A percentile compares a stretch with the other conserved stretches of the same genome.
Evolutionary conservation across 2,113 vertebrate species (phyloP).

Genomic region (Petrocephalus microphthalmus): DNA sequence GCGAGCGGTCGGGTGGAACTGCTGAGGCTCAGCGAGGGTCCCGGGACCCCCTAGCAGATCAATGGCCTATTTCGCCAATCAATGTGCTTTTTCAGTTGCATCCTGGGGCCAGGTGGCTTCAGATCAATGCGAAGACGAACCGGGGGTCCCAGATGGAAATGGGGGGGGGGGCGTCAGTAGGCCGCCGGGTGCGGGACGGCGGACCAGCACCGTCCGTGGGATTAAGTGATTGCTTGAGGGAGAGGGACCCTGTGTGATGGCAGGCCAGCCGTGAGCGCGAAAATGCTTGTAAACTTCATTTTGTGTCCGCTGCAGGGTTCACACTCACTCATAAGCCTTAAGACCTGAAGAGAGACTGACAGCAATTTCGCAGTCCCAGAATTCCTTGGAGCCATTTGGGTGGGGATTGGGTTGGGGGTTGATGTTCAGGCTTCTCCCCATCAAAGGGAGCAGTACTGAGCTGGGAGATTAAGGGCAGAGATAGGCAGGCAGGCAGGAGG

Average conservation of each 20-base stretch:
- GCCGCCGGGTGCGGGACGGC: not conserved
- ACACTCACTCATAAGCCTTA: not conserved
- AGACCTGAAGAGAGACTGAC: not conserved
- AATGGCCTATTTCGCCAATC: conserved; percentile 9
- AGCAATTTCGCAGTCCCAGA: not conserved
- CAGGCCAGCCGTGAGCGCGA: not conserved
- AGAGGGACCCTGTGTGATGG: not conserved
- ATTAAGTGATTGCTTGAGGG: not conserved
- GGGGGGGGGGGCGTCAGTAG: not conserved
- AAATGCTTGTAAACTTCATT: not conserved
- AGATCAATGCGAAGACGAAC: not conserved
- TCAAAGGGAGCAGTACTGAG: not conserved
- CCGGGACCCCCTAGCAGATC: not conserved
- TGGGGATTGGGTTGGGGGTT: not conserved
- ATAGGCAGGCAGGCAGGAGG: not conserved
- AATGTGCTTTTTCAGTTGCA: not conserved
- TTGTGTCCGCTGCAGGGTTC: not conserved
- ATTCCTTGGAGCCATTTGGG: no score
- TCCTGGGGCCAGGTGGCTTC: not conserved
- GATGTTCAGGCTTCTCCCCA: not conserved
- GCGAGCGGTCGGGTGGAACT: not conserved
- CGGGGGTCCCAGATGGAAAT: not conserved
- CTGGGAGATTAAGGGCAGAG: conserved; percentile 2
- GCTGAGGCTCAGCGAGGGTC: not conserved
- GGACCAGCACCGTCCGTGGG: not conserved